Evolutionary conservation across 2,797 vertebrate genomes (phyloP), one percentile per base, ranked within the genome.

Genomic region (Gorsachius magnificus): DNA sequence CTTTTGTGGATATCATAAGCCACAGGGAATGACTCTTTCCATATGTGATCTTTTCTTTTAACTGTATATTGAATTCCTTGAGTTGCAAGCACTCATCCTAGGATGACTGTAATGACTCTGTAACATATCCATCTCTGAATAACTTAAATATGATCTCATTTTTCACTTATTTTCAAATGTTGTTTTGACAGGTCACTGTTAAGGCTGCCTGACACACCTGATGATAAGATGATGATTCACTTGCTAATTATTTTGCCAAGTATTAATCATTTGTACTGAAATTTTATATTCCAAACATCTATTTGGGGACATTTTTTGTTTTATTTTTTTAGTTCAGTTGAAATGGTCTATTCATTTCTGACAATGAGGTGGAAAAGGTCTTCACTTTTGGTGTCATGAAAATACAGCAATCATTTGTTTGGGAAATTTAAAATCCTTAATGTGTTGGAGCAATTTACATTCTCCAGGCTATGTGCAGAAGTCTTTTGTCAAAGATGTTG

Each of bases 191-290:
- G 43, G 70, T 69, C 58, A 72, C 53, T 85, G 14, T 85, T 91
- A 91, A 95, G 68, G 14, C 33, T 93, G 78, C 63, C 35, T 95
- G 81, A 93, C 56, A 87, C 33, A 82, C 79, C 87, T 93, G 76
- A 87, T 72, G 50, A 72, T 66, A 79, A 70, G 70, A 46, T 8
- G 25, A 76, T 93, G 91, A 95, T 38, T 95, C 91, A 95, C 56
- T 77, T 87, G 87, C 48, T 94, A 92, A 91, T 89, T 93, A 74
- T 85, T 95, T 96, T 91, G 21, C 48, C 8, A 85, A 85, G 91
- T 95, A 95, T 80, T 94, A 94, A 94, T 94, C 28, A 68, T 60
- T 94, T 83, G 26, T 45, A 63, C 78, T 66, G 48, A 70, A 58
- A 48, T 94, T 87, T 83, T 63, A 21, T 57, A 74, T 77, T 89